Evolutionary conservation across 2,888 invertebrate species (phyloP).

Genomic region (Trichogramma dendrolimi): DNA sequence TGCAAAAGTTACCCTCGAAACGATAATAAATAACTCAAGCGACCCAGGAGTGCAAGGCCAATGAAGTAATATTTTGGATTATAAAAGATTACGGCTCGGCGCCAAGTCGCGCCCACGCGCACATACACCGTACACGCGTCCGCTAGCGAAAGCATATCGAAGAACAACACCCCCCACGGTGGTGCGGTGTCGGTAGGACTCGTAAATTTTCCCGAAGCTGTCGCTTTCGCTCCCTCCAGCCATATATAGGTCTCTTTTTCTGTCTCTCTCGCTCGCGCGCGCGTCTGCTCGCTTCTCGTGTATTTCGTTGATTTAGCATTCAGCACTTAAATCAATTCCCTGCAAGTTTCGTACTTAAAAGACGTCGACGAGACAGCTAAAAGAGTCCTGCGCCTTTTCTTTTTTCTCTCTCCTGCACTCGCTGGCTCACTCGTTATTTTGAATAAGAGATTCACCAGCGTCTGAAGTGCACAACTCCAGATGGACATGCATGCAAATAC

Average conservation of each 20-base stretch:
- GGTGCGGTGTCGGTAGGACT: conserved; percentile 29
- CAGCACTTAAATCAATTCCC: conserved; percentile 53
- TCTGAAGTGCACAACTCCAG: no score
- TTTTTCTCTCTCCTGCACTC: background rate
- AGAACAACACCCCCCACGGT: conserved; percentile 1
- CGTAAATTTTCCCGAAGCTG: conserved; percentile 43
- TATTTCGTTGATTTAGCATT: conserved; percentile 52
- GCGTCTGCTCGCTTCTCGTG: conserved; percentile 11
- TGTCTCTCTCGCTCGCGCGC: conserved; percentile 26
- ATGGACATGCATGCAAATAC: no score
- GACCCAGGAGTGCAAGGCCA: no score
- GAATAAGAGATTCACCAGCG: no score
- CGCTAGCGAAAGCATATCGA: conserved; percentile 14
- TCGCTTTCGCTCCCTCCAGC: conserved; percentile 34
- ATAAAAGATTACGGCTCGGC: conserved; percentile 3
- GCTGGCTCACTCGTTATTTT: no score
- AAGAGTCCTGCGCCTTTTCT: conserved; percentile 39
- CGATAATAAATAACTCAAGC: background rate
- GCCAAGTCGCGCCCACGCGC: conserved; percentile 2
- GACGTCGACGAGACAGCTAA: conserved; percentile 42
- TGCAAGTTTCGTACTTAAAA: conserved; percentile 52
- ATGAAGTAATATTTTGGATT: no score
- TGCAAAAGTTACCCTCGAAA: conserved; percentile 1
- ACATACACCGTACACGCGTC: background rate
- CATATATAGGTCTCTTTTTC: conserved; percentile 32